phyloP scores from a whole-genome alignment of 2,113 vertebrate genomes.

The Pheucticus melanocephalus region DNA sequence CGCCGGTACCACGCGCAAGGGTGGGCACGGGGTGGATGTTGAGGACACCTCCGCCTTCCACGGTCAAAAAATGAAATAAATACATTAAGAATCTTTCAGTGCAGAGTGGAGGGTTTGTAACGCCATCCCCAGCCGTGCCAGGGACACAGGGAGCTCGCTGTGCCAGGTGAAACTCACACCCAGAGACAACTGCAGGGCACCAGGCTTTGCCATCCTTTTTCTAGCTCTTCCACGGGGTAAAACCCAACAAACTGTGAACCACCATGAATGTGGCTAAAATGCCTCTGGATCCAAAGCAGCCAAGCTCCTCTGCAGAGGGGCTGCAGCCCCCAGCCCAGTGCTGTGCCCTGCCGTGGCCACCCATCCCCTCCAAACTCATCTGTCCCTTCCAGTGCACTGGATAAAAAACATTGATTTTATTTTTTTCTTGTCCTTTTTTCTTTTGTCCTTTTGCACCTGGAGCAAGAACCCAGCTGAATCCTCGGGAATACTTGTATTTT shows the following conservation, averaged over 20 bases:
- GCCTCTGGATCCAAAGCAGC: accelerated
- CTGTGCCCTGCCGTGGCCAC: neutral
- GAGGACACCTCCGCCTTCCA: neutral
- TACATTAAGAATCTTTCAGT: accelerated
- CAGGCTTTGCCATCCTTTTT: neutral
- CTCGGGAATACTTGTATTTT: neutral
- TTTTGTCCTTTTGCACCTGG: too few relatives aligned
- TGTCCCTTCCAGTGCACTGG: neutral
- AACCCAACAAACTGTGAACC: neutral
- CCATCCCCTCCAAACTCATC: neutral
- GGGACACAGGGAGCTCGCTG: accelerated
- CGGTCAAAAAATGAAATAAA: accelerated
- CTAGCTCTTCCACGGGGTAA: accelerated
- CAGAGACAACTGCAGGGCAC: neutral
- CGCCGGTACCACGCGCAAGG: neutral
- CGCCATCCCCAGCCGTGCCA: accelerated
- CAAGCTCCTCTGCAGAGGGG: neutral
- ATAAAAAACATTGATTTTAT: accelerated
- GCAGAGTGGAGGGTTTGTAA: accelerated
- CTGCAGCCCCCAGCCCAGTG: neutral
- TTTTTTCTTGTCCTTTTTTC: too few relatives aligned
- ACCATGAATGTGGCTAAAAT: neutral
- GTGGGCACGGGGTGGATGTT: neutral
- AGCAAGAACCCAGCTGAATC: neutral
- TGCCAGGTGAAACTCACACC: accelerated